Percentiles rank a stretch among this genome's conserved stretches.
Conservation (phyloP, 2,113 vertebrate species). For the Albula glossodonta region DNA sequence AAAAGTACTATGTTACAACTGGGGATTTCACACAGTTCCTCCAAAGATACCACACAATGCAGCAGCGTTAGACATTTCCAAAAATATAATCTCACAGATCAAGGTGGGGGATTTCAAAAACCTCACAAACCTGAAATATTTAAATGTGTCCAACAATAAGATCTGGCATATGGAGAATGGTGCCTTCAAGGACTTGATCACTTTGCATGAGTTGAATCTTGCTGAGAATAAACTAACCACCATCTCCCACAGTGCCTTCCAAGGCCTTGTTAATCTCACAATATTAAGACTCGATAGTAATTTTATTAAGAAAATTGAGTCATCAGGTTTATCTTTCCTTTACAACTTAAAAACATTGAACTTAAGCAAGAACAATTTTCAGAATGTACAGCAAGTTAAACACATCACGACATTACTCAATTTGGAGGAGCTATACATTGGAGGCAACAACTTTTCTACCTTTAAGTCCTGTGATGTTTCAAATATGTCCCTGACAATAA, state of each 20-base stretch:
- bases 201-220: conserved; percentile 52
- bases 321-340: conserved; percentile 47
- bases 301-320: conserved; percentile 28
- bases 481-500: conserved; percentile 6
- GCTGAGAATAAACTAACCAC: conserved; percentile 45
- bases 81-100: conserved; percentile 55
- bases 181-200: conserved; percentile 47
- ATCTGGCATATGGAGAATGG: conserved; percentile 39
- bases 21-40: conserved; percentile 43
- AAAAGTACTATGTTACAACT: conserved; percentile 30
- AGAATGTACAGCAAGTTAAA: conserved; percentile 13
- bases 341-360: conserved; percentile 51
- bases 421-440: conserved; percentile 37
- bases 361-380: conserved; percentile 53
- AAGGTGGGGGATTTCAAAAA: conserved; percentile 43
- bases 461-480: conserved; percentile 38
- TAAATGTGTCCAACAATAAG: conserved; percentile 50
- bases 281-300: conserved; percentile 49
- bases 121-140: conserved; percentile 18
- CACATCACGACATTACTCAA: conserved; percentile 46
- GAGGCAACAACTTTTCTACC: conserved; percentile 26
- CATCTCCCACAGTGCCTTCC: conserved; percentile 45
- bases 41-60: conserved; percentile 49
- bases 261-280: conserved; percentile 53
- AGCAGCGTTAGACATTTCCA: conserved; percentile 46